Evolutionary conservation across 2,888 invertebrate species (phyloP), one percentile per base, ranked within the genome.

Genomic region (Dynastes maya): DNA sequence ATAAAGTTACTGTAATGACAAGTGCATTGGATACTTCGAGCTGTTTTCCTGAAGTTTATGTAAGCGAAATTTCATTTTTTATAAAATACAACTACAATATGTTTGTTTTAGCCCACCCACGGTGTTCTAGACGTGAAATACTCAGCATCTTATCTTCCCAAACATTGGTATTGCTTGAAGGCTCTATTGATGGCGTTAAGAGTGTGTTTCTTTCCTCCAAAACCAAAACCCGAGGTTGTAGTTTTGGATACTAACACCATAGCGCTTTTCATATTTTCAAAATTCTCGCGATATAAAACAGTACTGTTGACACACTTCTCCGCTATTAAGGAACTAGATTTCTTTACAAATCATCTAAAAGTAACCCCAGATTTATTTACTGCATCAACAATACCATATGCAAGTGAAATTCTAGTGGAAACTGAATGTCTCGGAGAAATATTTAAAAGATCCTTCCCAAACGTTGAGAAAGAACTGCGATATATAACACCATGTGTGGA

Each of bases 361-460:
- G 80, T 87, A 3, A 82, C 81, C 16, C 85, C 87, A 0, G 82
- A 84, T 53, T 79, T 86, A 29, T 76, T 86, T 9, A 85, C 85
- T 40, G 85, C 84, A 2, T 86, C 85, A 80, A 84, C 84, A 79
- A 80, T 88, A 4, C 85, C 86, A 77, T 78, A 84, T 16, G 87
- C 88, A 0, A 82, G 87, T 78, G 86, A 86, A 81, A 83, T 88
- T 9, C 81, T 88, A 8, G 86, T 88, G 6, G 86, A 86, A 80
- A 85, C 84, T 2, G 84, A 84, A 40, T 84, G 84, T 2, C 84
- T 87, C 64, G 85, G 84, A 0, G 86, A 87, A 27, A 83, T 87
- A 32, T 84, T 88, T 75, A 83, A 81, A 72, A 83, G 86, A 74
- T 86, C 86, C 0, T 86, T 84, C 79, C 87, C 87, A 4, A 81